Percentiles rank a stretch among this genome's conserved stretches.
Evolutionary conservation across 2,797 vertebrate species (phyloP).

Genomic region (Urophycis tenuis): DNA sequence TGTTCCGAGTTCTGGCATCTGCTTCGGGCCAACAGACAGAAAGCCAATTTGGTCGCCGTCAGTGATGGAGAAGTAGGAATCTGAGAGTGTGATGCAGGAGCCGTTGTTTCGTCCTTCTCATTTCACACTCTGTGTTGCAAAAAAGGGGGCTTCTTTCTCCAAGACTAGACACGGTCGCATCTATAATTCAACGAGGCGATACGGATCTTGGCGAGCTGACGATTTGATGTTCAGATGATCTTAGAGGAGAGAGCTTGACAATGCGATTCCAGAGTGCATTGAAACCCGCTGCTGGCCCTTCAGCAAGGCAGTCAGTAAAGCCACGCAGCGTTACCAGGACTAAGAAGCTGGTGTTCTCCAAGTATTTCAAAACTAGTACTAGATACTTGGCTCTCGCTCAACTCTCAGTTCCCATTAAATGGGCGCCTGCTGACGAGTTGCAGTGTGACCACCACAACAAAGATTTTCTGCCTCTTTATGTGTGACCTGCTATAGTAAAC

Average conservation of each 20-base stretch:
- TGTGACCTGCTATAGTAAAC: neutral
- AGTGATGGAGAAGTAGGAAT: neutral
- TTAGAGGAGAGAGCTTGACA: constrained; percentile 1
- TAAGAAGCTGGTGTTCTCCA: neutral
- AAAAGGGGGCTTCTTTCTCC: neutral
- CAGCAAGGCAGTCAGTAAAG: neutral
- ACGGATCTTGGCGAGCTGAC: neutral
- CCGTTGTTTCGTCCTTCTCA: neutral
- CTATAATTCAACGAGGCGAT: constrained; percentile 22
- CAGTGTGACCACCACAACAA: neutral
- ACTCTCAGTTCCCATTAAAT: neutral
- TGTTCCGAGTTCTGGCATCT: neutral
- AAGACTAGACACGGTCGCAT: neutral
- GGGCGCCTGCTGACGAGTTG: neutral
- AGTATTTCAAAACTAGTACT: neutral
- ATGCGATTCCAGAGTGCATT: neutral
- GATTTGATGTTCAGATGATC: neutral
- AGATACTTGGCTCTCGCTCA: neutral
- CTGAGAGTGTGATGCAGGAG: neutral
- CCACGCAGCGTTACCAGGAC: neutral
- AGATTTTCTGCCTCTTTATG: neutral
- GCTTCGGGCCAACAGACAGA: neutral
- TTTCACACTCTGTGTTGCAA: neutral
- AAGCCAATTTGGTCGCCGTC: too few relatives aligned
- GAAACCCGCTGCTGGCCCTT: neutral